Conservation (phyloP, 2,888 invertebrate species). For the Pelosia muscerda region DNA sequence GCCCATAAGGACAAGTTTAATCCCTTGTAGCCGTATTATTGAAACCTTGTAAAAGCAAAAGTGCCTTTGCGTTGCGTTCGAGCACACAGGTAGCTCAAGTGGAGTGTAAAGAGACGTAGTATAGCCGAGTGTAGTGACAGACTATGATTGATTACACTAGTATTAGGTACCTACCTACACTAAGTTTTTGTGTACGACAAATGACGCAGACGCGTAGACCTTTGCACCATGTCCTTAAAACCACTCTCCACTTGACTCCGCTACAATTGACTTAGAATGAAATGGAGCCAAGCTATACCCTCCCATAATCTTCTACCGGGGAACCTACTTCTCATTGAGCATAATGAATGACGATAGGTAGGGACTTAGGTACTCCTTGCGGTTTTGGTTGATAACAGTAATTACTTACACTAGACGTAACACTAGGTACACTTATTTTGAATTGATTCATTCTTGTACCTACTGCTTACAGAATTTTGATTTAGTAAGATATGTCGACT, state of each 20-base stretch:
- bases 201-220: too few species aligned
- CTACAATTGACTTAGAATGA: background rate
- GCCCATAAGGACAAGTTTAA: too few species aligned
- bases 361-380: too few species aligned
- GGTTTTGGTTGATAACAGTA: background rate
- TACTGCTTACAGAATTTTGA: background rate
- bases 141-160: too few species aligned
- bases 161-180: too few species aligned
- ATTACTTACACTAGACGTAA: background rate
- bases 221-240: too few species aligned
- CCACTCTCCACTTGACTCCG: background rate
- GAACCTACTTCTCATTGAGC: too few species aligned
- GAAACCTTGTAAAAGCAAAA: too few species aligned
- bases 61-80: too few species aligned
- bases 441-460: background rate
- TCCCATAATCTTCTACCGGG: background rate
- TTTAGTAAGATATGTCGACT: background rate
- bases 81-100: background rate
- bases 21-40: too few species aligned
- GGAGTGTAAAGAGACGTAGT: background rate
- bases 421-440: background rate
- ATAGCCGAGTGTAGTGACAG: background rate
- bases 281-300: background rate
- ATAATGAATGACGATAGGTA: too few species aligned
- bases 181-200: too few species aligned